Percentiles rank a stretch among this genome's conserved stretches.
Evolutionary conservation across 2,113 vertebrate genomes (phyloP).

Genomic region (Dasypus novemcinctus): DNA sequence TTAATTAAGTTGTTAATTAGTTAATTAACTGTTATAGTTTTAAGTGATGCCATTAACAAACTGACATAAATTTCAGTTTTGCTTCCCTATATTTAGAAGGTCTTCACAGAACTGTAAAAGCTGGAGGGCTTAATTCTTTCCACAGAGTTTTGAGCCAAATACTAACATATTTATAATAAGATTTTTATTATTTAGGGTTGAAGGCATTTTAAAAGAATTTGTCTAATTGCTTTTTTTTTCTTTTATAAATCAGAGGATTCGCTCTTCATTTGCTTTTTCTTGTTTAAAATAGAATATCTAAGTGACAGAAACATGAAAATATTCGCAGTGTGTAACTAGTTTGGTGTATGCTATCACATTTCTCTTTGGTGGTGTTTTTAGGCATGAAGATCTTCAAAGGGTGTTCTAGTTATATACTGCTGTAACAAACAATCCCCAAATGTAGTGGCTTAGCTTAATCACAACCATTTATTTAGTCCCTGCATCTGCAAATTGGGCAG

Average conservation of each 20-base stretch:
- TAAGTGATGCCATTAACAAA: constrained; percentile 87
- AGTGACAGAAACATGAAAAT: neutral
- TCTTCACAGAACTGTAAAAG: constrained; percentile 84
- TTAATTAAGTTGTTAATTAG: constrained; percentile 92
- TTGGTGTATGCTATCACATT: neutral
- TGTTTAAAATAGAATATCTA: constrained; percentile 35
- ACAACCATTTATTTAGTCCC: neutral
- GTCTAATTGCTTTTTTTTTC: constrained; percentile 52
- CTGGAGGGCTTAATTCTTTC: constrained; percentile 83
- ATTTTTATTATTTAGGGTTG: constrained; percentile 70
- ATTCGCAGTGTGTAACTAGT: neutral
- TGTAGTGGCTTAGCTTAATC: neutral
- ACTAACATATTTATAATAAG: constrained; percentile 71
- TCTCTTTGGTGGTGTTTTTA: neutral
- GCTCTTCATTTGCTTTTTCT: neutral
- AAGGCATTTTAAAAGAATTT: constrained; percentile 72
- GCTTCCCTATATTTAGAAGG: constrained; percentile 81
- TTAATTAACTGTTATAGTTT: constrained; percentile 89
- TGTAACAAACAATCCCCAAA: neutral
- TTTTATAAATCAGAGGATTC: constrained; percentile 6
- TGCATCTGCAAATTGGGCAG: neutral
- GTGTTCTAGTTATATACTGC: neutral
- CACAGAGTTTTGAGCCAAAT: constrained; percentile 79
- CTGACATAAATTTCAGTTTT: constrained; percentile 87
- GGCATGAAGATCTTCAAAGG: neutral